Percentiles rank a stretch among this genome's conserved stretches.
Evolutionary conservation across 2,888 invertebrate genomes (phyloP).

Genomic region (Phymatocera aterrima): DNA sequence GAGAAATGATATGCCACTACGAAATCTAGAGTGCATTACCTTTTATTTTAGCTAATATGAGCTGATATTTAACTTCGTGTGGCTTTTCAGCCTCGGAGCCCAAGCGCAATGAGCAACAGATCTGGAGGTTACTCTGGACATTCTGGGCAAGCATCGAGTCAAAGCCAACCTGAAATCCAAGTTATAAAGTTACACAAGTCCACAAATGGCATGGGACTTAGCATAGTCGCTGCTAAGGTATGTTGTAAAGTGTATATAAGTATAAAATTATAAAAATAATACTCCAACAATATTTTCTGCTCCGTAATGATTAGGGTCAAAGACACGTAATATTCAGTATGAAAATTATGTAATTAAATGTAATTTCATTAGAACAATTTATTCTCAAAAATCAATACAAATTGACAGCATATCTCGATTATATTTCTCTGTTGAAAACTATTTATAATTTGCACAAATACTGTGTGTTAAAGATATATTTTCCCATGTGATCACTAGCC

Average conservation of each 20-base stretch:
- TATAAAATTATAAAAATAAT: not conserved
- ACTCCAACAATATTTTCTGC: not conserved
- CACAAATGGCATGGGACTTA: constrained; percentile 97
- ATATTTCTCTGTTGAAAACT: not conserved
- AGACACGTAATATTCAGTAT: not conserved
- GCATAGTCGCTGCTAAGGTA: constrained; percentile 98
- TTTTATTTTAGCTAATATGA: not conserved
- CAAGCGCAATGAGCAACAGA: constrained; percentile 81
- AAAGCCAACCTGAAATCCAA: constrained; percentile 85
- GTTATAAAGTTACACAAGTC: constrained; percentile 95
- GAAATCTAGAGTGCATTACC: constrained; percentile 30
- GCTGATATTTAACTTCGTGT: not conserved
- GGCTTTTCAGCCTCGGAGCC: constrained; percentile 77
- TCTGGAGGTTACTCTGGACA: constrained; percentile 75
- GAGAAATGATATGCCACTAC: constrained; percentile 53
- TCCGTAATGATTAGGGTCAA: not conserved
- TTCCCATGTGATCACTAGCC: constrained; percentile 54
- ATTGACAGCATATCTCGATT: not conserved
- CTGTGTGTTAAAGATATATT: constrained; percentile 20
- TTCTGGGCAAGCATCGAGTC: constrained; percentile 58
- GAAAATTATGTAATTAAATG: not conserved
- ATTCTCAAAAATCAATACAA: not conserved
- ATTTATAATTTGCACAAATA: not conserved
- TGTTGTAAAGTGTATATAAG: constrained; percentile 53
- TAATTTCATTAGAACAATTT: not conserved